phyloP scores from a whole-genome alignment of 2,888 invertebrate species.

The Acanthopleura granulata region DNA sequence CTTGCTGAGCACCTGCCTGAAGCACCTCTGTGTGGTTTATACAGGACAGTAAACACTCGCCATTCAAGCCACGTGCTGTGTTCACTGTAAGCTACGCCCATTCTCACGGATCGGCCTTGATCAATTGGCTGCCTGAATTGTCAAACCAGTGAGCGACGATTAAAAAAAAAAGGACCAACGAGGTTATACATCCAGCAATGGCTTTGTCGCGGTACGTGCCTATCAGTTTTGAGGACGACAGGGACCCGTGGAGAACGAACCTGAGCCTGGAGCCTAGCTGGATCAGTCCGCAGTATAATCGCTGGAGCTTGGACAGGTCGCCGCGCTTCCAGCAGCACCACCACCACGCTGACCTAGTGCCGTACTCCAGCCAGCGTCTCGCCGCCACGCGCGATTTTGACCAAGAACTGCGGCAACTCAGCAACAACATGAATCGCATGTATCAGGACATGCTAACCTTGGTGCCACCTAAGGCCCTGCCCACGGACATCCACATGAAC shows the following conservation, averaged over 20 bases:
- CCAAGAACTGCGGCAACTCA: conserved; percentile 22
- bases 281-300: background rate
- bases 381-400: background rate
- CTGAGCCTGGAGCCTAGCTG: background rate
- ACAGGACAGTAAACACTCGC: background rate
- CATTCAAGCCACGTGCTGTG: background rate
- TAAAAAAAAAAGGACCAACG: background rate
- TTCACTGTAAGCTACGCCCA: background rate
- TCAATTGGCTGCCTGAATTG: background rate
- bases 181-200: background rate
- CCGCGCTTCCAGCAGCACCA: conserved; percentile 1
- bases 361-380: background rate
- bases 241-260: background rate
- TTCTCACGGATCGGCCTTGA: background rate
- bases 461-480: background rate
- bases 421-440: conserved; percentile 37
- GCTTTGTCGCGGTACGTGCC: conserved; percentile 13
- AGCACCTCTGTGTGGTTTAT: conserved; percentile 1
- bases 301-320: background rate
- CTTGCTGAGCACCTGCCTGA: background rate
- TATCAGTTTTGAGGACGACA: conserved; percentile 11
- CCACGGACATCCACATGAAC: conserved; percentile 15
- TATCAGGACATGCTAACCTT: conserved; percentile 32
- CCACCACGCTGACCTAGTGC: background rate
- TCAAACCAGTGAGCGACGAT: background rate